Evolutionary conservation across 1,140 invertebrate genomes (phyloP).

Genomic region (Tribolium madens): DNA sequence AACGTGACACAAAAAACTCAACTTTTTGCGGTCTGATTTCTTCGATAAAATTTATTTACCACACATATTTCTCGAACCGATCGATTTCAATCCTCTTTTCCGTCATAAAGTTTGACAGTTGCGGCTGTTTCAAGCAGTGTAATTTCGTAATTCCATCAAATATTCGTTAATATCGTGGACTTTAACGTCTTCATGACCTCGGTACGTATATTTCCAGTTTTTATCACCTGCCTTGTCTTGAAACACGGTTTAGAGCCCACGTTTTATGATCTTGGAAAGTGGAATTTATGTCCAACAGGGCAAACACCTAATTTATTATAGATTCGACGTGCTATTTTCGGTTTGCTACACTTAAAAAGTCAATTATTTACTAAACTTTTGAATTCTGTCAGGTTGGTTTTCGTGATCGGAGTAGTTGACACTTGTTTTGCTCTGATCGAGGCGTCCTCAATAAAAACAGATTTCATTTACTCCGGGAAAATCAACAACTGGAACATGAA

Average conservation of each 20-base stretch:
- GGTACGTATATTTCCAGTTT: conserved; percentile 37
- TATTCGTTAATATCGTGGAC: conserved; percentile 24
- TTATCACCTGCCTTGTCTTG: conserved; percentile 46
- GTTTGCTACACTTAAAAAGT: not conserved
- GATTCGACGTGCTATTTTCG: conserved; percentile 20
- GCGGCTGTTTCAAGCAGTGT: not conserved
- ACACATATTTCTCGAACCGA: not conserved
- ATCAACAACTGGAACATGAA: not conserved
- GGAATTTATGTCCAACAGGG: conserved; percentile 37
- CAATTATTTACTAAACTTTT: not conserved
- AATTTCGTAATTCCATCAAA: conserved; percentile 35
- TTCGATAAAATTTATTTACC: not conserved
- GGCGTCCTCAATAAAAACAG: not conserved
- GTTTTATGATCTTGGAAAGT: conserved; percentile 43
- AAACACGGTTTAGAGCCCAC: conserved; percentile 33
- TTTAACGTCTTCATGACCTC: conserved; percentile 34
- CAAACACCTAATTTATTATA: conserved; percentile 47
- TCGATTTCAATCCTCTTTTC: not conserved
- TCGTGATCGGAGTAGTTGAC: not conserved
- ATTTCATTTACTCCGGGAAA: not conserved
- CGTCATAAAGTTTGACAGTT: not conserved
- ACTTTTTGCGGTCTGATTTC: not conserved
- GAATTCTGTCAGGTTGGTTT: not conserved
- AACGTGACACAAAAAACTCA: not conserved
- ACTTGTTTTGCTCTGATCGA: not conserved